Evolutionary conservation across 1,140 invertebrate genomes (phyloP).

Genomic region (Schlechtendalia chinensis): DNA sequence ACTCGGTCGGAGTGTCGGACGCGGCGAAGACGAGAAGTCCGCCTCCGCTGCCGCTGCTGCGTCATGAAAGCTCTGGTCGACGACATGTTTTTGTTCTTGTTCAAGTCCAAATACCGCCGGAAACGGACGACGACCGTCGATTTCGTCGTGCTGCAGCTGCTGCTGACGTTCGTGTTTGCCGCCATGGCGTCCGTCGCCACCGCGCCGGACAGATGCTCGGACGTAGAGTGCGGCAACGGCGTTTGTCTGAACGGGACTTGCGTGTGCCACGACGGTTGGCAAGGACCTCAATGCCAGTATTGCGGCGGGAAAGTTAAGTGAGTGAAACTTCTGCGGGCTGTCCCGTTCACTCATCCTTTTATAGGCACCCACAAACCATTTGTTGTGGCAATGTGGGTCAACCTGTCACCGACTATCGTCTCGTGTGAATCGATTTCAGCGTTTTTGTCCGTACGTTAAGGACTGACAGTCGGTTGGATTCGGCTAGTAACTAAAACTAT

Average conservation of each 20-base stretch:
- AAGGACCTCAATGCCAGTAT: conserved; percentile 80
- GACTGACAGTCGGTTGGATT: no score
- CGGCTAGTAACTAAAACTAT: no score
- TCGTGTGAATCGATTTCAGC: no score
- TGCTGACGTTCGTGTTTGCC: conserved; percentile 58
- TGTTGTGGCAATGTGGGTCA: conserved; percentile 11
- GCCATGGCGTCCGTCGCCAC: conserved; percentile 58
- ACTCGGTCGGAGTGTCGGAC: neutral
- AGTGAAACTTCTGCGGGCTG: conserved; percentile 50
- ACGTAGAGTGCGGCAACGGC: conserved; percentile 65
- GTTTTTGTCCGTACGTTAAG: no score
- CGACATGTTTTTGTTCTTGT: conserved; percentile 28
- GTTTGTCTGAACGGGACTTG: conserved; percentile 81
- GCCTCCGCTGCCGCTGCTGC: no score
- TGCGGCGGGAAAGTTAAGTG: conserved; percentile 90
- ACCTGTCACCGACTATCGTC: neutral
- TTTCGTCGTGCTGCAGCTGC: conserved; percentile 17
- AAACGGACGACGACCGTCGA: neutral
- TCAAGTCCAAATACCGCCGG: conserved; percentile 37
- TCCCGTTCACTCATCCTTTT: no score
- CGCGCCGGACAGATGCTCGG: conserved; percentile 56
- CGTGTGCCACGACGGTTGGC: conserved; percentile 86
- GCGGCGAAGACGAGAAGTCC: neutral
- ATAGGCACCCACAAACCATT: neutral
- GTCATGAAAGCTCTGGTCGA: conserved; percentile 4